phyloP scores from a whole-genome alignment of 2,888 invertebrate genomes.

The Zhengitettix transpicula region DNA sequence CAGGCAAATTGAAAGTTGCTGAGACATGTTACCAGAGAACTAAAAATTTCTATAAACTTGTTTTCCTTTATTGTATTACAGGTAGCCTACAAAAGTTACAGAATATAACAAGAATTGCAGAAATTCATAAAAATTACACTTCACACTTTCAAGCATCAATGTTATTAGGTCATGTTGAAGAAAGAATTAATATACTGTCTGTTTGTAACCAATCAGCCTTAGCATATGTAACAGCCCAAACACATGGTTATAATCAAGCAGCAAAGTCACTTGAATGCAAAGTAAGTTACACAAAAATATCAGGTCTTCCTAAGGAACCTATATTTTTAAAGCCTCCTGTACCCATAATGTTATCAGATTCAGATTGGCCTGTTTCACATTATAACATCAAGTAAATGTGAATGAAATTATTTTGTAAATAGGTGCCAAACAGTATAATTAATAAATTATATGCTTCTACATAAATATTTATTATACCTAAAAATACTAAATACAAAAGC shows the following conservation, averaged over 20 bases:
- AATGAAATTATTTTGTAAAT: too few species aligned
- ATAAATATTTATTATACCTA: too few species aligned
- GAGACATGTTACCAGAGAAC: slow-evolving; percentile 99
- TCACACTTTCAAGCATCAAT: slow-evolving; percentile 93
- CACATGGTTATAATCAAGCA: slow-evolving; percentile 70
- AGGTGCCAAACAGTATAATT: too few species aligned
- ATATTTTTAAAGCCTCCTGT: too few species aligned
- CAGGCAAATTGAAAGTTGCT: slow-evolving; percentile 71
- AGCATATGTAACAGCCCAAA: slow-evolving; percentile 87
- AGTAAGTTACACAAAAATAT: too few species aligned
- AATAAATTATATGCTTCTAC: too few species aligned
- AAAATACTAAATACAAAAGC: too few species aligned
- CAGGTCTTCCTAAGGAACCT: too few species aligned
- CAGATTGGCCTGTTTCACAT: too few species aligned
- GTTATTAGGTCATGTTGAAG: slow-evolving; percentile 75
- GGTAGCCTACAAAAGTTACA: slow-evolving; percentile 92
- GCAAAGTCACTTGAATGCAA: slow-evolving; percentile 25
- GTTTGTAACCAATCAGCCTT: slow-evolving; percentile 46
- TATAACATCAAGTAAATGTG: too few species aligned
- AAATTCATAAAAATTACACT: slow-evolving; percentile 89
- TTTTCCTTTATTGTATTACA: slow-evolving; percentile 93
- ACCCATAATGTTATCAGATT: too few species aligned
- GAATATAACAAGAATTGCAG: slow-evolving; percentile 99
- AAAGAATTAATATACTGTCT: slow-evolving; percentile 71
- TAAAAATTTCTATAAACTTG: slow-evolving; percentile 96